Base-by-base conservation (phyloP, 2,113 vertebrate species). In the Alexandromys fortis region DNA sequence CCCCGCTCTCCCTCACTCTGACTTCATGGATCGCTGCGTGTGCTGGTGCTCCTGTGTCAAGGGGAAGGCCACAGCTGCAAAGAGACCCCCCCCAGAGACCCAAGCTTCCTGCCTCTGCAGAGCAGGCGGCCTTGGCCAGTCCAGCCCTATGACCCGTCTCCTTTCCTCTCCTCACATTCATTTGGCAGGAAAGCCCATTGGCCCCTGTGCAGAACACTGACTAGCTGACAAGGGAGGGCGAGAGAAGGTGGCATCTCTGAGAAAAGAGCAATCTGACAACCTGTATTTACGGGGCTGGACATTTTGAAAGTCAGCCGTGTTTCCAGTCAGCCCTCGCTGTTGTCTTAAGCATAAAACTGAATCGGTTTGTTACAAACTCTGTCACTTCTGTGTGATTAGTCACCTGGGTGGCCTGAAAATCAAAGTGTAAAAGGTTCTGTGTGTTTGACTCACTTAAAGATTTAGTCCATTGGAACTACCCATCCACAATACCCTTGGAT, bases 11-110 rank as follows among this genome's bases (percentile, higher is more conserved):
- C 94, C 94, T 98, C 97, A 45, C 85, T 81, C 95, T 94, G 97
- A 92, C 98, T 98, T 98, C 97, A 98, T 96, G 98, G 98, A 97
- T 98, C 98, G 87, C 97, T 97, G 98, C 75, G 0, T 96, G 95
- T 96, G 86, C 92, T 98, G 97, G 98, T 0, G 4, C 91, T 96
- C 95, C 49, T 55, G 2, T 98, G 98, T 98, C 94, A 35, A 90
- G 91, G 96, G 94, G 97, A 97, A 97, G 98, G 97, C 97, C 98
- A 98, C 97, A 97, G 97, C 94, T 98, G 98, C 95, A 97, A 24
- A 88, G 97, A 96, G 93, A 92, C 96, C 97, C 97, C 96, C 97
- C 97, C 33, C 0, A 73, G 92, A 97, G 97, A 92, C 90, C 93
- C 77, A 38, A 1, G 92, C 93, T 97, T 97, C 97, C 97, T 97